phyloP scores from a whole-genome alignment of 1,140 invertebrate species.

The Pogonognathellus flavescens region DNA sequence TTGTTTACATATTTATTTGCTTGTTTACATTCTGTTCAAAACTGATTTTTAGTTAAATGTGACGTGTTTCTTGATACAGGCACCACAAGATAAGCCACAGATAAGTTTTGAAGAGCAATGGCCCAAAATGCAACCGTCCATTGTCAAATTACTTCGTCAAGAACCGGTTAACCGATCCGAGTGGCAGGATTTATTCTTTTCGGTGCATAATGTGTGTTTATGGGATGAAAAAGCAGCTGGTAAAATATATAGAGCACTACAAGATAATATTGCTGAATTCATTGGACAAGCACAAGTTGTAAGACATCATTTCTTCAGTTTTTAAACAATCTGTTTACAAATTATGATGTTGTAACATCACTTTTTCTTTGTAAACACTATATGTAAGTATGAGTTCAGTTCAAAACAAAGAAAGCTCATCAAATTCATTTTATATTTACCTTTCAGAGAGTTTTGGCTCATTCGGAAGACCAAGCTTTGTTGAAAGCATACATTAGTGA shows the following conservation, averaged over 20 bases:
- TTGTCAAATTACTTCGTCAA: constrained; percentile 92
- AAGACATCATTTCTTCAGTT: constrained; percentile 64
- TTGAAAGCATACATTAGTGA: constrained; percentile 96
- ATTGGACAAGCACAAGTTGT: constrained; percentile 92
- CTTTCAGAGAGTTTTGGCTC: constrained; percentile 83
- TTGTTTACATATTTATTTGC: not conserved
- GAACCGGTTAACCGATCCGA: constrained; percentile 92
- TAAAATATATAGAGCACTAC: constrained; percentile 88
- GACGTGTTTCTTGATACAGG: not conserved
- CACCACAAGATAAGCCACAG: constrained; percentile 69
- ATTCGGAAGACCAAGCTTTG: constrained; percentile 93
- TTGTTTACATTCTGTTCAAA: not conserved
- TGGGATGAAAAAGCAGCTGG: constrained; percentile 96
- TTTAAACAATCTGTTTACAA: no score
- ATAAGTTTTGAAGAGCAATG: constrained; percentile 94
- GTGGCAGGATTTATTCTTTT: constrained; percentile 98
- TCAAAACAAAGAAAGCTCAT: no score
- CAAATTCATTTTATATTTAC: no score
- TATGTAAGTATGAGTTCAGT: no score
- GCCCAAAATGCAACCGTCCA: constrained; percentile 93
- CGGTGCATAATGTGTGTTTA: constrained; percentile 92
- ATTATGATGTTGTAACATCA: no score
- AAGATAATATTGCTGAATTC: constrained; percentile 94
- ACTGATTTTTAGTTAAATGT: not conserved
- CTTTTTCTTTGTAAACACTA: no score